Conservation (phyloP, 2,113 vertebrate species). For the Menidia beryllina region DNA sequence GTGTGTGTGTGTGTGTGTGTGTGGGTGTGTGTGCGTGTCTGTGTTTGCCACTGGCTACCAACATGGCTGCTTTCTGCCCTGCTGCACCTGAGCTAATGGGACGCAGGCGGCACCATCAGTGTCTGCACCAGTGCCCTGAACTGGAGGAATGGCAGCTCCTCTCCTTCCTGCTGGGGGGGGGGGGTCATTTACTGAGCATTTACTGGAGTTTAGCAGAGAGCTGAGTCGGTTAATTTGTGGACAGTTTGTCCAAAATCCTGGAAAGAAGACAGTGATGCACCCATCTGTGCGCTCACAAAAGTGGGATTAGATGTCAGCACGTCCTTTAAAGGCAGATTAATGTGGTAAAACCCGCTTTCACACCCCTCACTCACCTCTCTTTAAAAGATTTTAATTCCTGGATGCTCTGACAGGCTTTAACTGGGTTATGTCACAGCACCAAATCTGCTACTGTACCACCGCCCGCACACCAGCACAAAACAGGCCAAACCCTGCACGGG, state of each 20-base stretch:
- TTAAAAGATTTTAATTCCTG: too few relatives aligned
- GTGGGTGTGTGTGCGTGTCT: conserved; percentile 49
- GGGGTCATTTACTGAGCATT: neutral
- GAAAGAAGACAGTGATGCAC: too few relatives aligned
- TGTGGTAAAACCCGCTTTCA: conserved; percentile 20
- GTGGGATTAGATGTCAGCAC: neutral
- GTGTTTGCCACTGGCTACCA: conserved; percentile 49
- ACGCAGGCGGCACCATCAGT: conserved; percentile 14
- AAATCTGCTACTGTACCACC: too few relatives aligned
- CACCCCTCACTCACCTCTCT: conserved; percentile 13
- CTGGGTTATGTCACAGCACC: too few relatives aligned
- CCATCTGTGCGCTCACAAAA: neutral
- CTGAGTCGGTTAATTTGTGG: too few relatives aligned
- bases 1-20: conserved; percentile 41
- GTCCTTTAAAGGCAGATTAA: neutral
- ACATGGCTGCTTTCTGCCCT: conserved; percentile 52
- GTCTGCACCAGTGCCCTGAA: conserved; percentile 18
- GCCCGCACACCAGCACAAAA: too few relatives aligned
- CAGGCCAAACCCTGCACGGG: too few relatives aligned
- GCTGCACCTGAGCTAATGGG: conserved; percentile 61
- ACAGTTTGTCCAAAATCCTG: too few relatives aligned
- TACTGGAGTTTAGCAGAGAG: too few relatives aligned
- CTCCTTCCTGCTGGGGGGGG: neutral
- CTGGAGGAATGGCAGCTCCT: conserved; percentile 7
- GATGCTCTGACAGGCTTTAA: neutral